Evolutionary conservation across 2,888 invertebrate genomes (phyloP), one percentile per base, ranked within the genome.

Genomic region (Saturnia japonica): DNA sequence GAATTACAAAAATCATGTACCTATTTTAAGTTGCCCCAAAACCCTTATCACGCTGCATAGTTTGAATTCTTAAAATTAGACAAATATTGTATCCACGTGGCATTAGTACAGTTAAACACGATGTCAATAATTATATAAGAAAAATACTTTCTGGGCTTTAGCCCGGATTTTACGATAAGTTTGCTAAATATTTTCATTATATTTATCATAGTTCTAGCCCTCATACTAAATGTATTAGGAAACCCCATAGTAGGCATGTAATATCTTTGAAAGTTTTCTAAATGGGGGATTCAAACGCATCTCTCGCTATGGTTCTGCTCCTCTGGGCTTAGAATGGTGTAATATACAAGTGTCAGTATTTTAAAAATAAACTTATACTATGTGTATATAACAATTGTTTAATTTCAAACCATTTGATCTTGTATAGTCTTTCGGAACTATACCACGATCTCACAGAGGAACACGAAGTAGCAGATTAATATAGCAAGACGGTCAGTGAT

Each of bases 341-440:
- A 28, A 28, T 60, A 28, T 60, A 28, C 57, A 60, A 14, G 28
- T 60, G 25, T 60, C 57, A 60, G 57, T 60, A 60, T 60, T 28
- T 28, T 11, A 28, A 60, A 60, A 60, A 60, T 60, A 60, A 60
- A 60, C 11, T 28, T 28, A 25, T 60, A 14, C 25, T 25, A n/a
- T 16, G 51, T 22, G 14, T 60, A 25, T 60, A 28, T 28, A 28
- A 60, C 14, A 25, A 60, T 28, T 14, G 25, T 60, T 60, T 60
- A 28, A 28, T 60, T 60, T 60, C 19, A 28, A 14, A 60, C 28
- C 1, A 28, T 1, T 1, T 60, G 12, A 12, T 22, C 12, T 54
- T 54, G 11, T 51, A 51, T 54, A 19, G 51, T 54, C n/a, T 22
- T 54, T 22, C 8, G 51, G 1, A 19, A n/a, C n/a, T n/a, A n/a